Evolutionary conservation across 2,113 vertebrate species (phyloP), one percentile per base, ranked within the genome.

Genomic region (Mobula birostris): DNA sequence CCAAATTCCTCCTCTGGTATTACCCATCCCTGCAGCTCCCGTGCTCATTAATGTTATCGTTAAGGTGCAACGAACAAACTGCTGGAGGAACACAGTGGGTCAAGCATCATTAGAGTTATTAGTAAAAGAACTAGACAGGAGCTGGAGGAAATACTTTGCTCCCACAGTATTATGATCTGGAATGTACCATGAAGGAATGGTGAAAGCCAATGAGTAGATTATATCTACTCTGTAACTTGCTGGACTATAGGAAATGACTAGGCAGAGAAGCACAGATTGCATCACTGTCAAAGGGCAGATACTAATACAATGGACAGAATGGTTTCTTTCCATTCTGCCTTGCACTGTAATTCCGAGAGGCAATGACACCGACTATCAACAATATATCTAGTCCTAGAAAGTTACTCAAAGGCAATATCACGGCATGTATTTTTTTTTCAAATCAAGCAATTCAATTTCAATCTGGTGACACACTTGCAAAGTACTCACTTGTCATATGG

Each of bases 381-480:
- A 40, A 66, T 36, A 40, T 12, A 19, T 4, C 68, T 5, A 2
- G 66, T 70, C 21, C 32, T 11, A 1, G 2, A 92, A 70, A 92
- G 63, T 93, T 48, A 93, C 68, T 74, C 36, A 72, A 11, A 72
- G 36, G 9, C 66, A 70, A 68, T 68, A 74, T 32, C 40, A 48
- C n/a, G 24, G 36, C 36, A 63, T 91, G 87, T 70, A 70, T 48
- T 66, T 92, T 63, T 90, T 72, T 93, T 68, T 74, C 36, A 36
- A 17, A 93, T 93, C 90, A 93, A 93, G 61, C 90, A 93, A 74
- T 48, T 93, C 7, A 29, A 93, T 40, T 93, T 72, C 19, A 93
- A 93, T 74, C 66, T 40, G 66, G 90, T 74, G 90, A 66, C 85
- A 90, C 21, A 90, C 85, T 66, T 14, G 56, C 48, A 48, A 48